A percentile compares a stretch with the other conserved stretches of the same genome.
phyloP scores from a whole-genome alignment of 1,140 invertebrate genomes.

The Drosophila pandora region DNA sequence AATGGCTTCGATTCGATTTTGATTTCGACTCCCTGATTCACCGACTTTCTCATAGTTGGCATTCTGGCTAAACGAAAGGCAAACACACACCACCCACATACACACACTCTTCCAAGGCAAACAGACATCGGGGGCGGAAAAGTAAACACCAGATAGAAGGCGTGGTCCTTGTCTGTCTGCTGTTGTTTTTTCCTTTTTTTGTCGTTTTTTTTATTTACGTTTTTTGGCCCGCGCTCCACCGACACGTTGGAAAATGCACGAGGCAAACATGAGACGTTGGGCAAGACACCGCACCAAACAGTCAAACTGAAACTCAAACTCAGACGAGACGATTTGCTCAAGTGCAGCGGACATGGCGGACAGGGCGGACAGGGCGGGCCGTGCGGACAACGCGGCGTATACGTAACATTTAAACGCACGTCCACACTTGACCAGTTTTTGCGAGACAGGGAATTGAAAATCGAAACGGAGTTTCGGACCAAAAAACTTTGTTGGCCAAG shows the following conservation, averaged over 20 bases:
- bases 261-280: slow-evolving; percentile 51
- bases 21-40: slow-evolving; percentile 47
- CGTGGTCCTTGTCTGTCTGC: slow-evolving; percentile 37
- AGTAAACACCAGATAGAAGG: slow-evolving; percentile 53
- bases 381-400: slow-evolving; percentile 57
- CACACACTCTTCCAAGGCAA: slow-evolving; percentile 37
- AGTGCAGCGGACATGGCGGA: slow-evolving; percentile 59
- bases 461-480: slow-evolving; percentile 38
- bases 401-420: slow-evolving; percentile 79
- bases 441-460: slow-evolving; percentile 46
- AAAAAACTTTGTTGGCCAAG: slow-evolving; percentile 51
- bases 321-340: slow-evolving; percentile 46
- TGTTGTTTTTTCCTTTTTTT: slow-evolving; percentile 21
- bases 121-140: slow-evolving; percentile 49
- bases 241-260: slow-evolving; percentile 61
- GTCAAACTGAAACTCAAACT: slow-evolving; percentile 3
- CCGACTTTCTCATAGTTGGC: slow-evolving; percentile 68
- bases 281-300: slow-evolving; percentile 8
- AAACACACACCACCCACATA: slow-evolving; percentile 56
- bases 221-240: background rate
- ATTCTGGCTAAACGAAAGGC: slow-evolving; percentile 72
- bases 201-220: slow-evolving; percentile 10
- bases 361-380: slow-evolving; percentile 15
- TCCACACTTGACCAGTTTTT: slow-evolving; percentile 70
- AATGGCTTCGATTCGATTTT: slow-evolving; percentile 51